Percentiles rank a stretch among this genome's conserved stretches.
Conservation (phyloP, 2,888 invertebrate species). For the Sarcophaga variegata region DNA sequence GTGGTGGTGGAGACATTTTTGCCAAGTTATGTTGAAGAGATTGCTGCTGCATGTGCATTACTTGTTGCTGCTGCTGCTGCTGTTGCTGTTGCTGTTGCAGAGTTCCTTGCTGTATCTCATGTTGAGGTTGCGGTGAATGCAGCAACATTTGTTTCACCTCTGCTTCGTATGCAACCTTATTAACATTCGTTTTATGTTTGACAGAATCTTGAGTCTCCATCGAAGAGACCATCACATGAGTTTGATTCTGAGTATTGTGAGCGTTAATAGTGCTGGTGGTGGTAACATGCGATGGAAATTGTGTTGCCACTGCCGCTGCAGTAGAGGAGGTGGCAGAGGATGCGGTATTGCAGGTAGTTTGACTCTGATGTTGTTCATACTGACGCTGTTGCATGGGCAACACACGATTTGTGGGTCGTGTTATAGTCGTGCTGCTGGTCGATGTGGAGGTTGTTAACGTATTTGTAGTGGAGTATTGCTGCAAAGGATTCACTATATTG, state of each 20-base stretch:
- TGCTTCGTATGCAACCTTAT: constrained; percentile 69
- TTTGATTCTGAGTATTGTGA: constrained; percentile 60
- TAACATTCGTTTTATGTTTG: constrained; percentile 59
- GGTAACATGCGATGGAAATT: constrained; percentile 62
- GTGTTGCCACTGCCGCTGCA: constrained; percentile 71
- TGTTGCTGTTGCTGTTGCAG: constrained; percentile 49
- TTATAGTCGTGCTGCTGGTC: constrained; percentile 74
- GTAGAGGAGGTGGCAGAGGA: constrained; percentile 36
- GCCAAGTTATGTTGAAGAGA: constrained; percentile 52
- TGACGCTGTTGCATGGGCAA: constrained; percentile 87
- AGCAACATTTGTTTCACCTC: constrained; percentile 68
- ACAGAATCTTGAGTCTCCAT: constrained; percentile 58
- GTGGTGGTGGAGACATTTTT: constrained; percentile 54
- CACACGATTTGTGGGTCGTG: constrained; percentile 90
- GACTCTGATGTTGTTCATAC: constrained; percentile 58
- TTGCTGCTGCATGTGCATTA: constrained; percentile 55
- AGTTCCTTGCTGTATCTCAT: constrained; percentile 36
- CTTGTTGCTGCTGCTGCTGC: constrained; percentile 56
- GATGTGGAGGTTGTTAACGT: constrained; percentile 70
- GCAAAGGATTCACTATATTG: constrained; percentile 87
- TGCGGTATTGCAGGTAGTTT: constrained; percentile 82
- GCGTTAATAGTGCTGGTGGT: constrained; percentile 13
- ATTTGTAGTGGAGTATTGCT: constrained; percentile 79
- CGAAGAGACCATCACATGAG: neutral
- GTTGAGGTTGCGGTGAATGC: constrained; percentile 66